Conservation (phyloP, 2,797 vertebrate genomes). For the Mus minutoides region DNA sequence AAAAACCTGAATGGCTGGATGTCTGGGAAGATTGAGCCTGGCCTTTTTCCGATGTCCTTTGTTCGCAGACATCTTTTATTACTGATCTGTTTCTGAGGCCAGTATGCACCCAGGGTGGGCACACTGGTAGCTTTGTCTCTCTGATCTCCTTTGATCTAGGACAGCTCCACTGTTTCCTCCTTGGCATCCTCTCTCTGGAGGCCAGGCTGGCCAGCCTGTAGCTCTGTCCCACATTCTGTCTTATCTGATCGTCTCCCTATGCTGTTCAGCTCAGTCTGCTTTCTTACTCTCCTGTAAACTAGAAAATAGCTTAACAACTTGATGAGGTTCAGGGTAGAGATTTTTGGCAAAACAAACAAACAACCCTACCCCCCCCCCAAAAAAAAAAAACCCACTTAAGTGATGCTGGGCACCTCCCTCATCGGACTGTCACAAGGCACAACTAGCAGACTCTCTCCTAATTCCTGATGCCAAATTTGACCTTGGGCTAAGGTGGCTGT, state of each 20-base stretch:
- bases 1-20: neutral
- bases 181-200: neutral
- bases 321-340: conserved; percentile 41
- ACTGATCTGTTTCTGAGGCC: neutral
- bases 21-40: neutral
- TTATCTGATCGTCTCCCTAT: conserved; percentile 58
- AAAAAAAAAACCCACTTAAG: neutral
- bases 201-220: neutral
- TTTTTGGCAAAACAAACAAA: conserved; percentile 15
- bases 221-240: conserved; percentile 62
- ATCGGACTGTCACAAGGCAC: neutral
- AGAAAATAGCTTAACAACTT: conserved; percentile 55
- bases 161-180: rapidly evolving
- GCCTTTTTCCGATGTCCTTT: neutral
- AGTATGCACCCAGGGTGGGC: neutral
- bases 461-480: neutral
- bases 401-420: neutral
- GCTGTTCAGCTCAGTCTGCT: conserved; percentile 45
- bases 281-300: conserved; percentile 27
- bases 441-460: neutral
- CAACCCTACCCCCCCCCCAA: neutral
- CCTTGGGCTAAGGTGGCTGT: neutral
- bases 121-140: neutral
- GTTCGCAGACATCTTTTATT: neutral
- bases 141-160: conserved; percentile 42